Base-by-base conservation (phyloP, 2,797 vertebrate genomes). In the Melanotaenia parkinsoni region DNA sequence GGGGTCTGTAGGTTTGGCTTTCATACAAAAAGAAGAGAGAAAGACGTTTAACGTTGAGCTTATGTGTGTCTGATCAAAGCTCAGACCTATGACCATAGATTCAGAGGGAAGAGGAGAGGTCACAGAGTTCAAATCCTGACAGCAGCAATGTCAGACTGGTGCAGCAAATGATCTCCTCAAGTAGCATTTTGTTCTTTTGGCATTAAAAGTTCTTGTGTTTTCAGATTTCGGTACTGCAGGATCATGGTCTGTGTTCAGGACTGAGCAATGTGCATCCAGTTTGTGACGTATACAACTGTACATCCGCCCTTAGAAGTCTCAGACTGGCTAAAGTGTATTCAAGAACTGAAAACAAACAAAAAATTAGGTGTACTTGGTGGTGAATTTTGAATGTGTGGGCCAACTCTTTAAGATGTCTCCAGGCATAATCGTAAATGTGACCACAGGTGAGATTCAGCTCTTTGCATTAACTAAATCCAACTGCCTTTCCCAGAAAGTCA, bases 401-500 rank as follows among this genome's bases (percentile, higher is more conserved):
- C 53, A 32, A 70, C 74, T 35, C 60, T 8, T 63, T 50, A 35
- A 63, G 37, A 64, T 70, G 78, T 83, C 53, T 60, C 75, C 70
- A 56, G 58, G 38, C 8, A 16, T 28, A 61, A 40, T 57, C 47
- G 38, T 63, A 70, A 60, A 63, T 59, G 45, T 57, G 67, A 64
- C 66, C 74, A 62, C 63, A 81, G 37, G 30, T 61, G 79, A 51
- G 76, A 64, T 67, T 73, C 28, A 60, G 70, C 58, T 72, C 2
- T 76, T 18, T 77, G 72, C 81, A 81, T 76, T 58, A 83, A 83
- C 72, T 76, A 62, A 53, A 50, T 57, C 16, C 75, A 76, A 83
- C 81, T 68, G 76, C 56, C 79, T 53, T 86, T 88, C 81, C 86
- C 74, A 89, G 79, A 79, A 83, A 81, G 63, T 53, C 58, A 67